These are phyloP conservation scores for Slavum lentiscoides DNA, from an alignment of 2,888 invertebrate genomes.

Conservation along the genomic window DNA sequence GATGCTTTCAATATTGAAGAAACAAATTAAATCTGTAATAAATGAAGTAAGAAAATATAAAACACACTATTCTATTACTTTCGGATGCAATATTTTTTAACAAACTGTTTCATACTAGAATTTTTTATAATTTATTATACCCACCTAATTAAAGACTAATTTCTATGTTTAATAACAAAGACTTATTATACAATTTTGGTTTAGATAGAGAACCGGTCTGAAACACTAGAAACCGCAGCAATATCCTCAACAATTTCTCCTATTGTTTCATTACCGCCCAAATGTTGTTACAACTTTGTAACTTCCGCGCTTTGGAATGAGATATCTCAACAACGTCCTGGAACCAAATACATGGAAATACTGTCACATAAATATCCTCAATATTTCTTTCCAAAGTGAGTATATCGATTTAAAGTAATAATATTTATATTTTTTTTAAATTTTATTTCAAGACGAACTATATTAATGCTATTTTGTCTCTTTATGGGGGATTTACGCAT, in stretches of 20 bases:
- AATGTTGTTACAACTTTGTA: slow-evolving; percentile 41
- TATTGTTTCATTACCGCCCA: slow-evolving; percentile 8
- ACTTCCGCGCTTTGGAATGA: slow-evolving; percentile 29
- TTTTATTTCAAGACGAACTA: not conserved
- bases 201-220: slow-evolving; percentile 24
- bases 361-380: slow-evolving; percentile 23
- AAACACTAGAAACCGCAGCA: slow-evolving; percentile 1
- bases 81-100: not conserved
- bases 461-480: not conserved
- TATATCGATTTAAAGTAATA: not conserved
- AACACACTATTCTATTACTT: not conserved
- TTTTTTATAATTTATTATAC: not conserved
- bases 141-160: not conserved
- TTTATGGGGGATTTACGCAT: too few species aligned
- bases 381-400: slow-evolving; percentile 30
- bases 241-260: not conserved
- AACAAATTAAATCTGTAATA: slow-evolving; percentile 20
- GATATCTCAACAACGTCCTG: slow-evolving; percentile 25
- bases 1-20: slow-evolving; percentile 37
- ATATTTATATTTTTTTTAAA: not conserved
- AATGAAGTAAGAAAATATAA: slow-evolving; percentile 20
- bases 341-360: slow-evolving; percentile 22
- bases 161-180: not conserved
- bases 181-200: not conserved
- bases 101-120: not conserved